Evolutionary conservation across 2,797 vertebrate species (phyloP).

Genomic region (Protonibea diacanthus): DNA sequence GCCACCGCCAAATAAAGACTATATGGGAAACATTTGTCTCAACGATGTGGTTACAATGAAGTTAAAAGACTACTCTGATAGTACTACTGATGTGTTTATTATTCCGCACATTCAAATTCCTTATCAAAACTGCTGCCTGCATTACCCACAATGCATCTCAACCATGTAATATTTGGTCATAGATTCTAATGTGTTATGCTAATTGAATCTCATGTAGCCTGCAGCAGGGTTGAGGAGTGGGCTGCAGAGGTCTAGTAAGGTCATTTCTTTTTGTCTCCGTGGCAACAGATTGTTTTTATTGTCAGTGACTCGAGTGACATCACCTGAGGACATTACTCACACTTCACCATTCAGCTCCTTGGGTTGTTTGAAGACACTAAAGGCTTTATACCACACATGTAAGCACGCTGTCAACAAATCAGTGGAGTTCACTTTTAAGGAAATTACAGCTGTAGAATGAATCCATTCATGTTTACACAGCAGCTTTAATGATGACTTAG

Average conservation of each 20-base stretch:
- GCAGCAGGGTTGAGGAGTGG: neutral
- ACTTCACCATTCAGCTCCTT: neutral
- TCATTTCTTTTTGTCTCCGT: no score
- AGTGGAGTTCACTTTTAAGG: neutral
- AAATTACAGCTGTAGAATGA: neutral
- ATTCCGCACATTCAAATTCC: neutral
- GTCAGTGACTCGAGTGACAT: neutral
- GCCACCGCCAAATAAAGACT: slow-evolving; percentile 80
- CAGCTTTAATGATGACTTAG: neutral
- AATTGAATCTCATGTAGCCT: neutral
- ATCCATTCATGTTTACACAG: neutral
- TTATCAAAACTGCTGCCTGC: neutral
- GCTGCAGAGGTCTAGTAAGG: no score
- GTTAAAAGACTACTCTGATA: neutral
- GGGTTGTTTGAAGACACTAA: no score
- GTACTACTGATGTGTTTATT: neutral
- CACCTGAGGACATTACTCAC: neutral
- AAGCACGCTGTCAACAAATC: neutral
- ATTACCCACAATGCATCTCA: neutral
- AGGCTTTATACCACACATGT: neutral
- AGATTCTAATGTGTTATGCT: neutral
- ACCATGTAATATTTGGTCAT: no score
- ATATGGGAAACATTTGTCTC: slow-evolving; percentile 68
- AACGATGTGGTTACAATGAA: slow-evolving; percentile 21
- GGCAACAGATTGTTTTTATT: no score